Evolutionary conservation across 2,888 invertebrate genomes (phyloP).

Genomic region (Agrotis exclamationis): DNA sequence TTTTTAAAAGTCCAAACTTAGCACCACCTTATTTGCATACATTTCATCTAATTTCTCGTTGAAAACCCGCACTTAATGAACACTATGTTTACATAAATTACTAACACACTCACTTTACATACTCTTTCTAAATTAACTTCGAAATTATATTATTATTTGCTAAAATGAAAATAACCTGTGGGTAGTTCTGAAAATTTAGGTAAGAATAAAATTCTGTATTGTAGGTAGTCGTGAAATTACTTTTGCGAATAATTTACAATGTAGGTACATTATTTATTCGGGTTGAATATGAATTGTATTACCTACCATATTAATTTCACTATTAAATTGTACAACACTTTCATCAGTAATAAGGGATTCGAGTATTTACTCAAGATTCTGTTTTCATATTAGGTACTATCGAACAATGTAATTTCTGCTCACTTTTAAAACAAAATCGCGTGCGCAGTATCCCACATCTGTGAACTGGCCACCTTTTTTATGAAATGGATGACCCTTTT

Average conservation of each 20-base stretch:
- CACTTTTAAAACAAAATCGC: too few relatives aligned
- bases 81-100: constrained; percentile 7
- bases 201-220: constrained; percentile 24
- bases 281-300: constrained; percentile 11
- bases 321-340: background rate
- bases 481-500: too few relatives aligned
- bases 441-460: too few relatives aligned
- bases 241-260: constrained; percentile 31
- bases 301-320: constrained; percentile 20
- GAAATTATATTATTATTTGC: constrained; percentile 11
- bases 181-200: constrained; percentile 1
- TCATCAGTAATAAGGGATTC: background rate
- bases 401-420: too few relatives aligned
- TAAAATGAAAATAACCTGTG: constrained; percentile 15
- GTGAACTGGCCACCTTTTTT: too few relatives aligned
- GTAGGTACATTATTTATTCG: constrained; percentile 15
- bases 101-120: background rate
- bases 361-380: too few relatives aligned
- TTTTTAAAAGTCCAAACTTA: constrained; percentile 1
- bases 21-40: background rate
- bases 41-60: constrained; percentile 10
- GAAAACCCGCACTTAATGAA: background rate
- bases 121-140: constrained; percentile 17
- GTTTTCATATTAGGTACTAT: too few relatives aligned
- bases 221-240: constrained; percentile 36